phyloP scores from a whole-genome alignment of 1,140 invertebrate genomes.

The Neelides sp. region DNA sequence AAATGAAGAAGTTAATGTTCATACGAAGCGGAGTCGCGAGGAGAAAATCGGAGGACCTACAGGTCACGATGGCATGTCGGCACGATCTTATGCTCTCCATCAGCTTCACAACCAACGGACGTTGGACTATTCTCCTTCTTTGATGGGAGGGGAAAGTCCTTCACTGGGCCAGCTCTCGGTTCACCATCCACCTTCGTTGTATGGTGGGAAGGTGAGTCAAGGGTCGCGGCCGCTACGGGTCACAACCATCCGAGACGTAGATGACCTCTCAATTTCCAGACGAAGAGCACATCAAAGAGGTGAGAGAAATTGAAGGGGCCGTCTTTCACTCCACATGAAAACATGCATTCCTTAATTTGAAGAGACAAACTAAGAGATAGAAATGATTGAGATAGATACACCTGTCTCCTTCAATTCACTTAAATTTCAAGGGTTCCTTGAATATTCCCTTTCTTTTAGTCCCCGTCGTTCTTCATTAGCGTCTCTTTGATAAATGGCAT shows the following conservation, averaged over 20 bases:
- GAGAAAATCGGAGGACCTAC: no score
- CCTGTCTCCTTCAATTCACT: no score
- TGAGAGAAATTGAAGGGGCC: constrained; percentile 4
- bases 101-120: constrained; percentile 16
- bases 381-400: no score
- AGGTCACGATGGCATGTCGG: not conserved
- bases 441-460: no score
- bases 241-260: constrained; percentile 21
- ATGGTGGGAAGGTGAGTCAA: not conserved
- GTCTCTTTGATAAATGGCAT: no score
- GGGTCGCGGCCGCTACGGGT: constrained; percentile 17
- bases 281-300: constrained; percentile 22
- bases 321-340: not conserved
- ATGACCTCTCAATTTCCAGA: constrained; percentile 17
- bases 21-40: no score
- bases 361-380: no score
- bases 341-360: no score
- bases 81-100: no score
- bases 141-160: not conserved
- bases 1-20: no score
- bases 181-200: constrained; percentile 6
- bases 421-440: no score
- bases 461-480: no score
- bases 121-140: constrained; percentile 17
- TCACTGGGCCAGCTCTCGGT: constrained; percentile 1